Percentiles rank a stretch among this genome's conserved stretches.
These are phyloP conservation scores for Palaemon carinicauda DNA, from an alignment of 1,140 invertebrate genomes.

Conservation along the genomic window DNA sequence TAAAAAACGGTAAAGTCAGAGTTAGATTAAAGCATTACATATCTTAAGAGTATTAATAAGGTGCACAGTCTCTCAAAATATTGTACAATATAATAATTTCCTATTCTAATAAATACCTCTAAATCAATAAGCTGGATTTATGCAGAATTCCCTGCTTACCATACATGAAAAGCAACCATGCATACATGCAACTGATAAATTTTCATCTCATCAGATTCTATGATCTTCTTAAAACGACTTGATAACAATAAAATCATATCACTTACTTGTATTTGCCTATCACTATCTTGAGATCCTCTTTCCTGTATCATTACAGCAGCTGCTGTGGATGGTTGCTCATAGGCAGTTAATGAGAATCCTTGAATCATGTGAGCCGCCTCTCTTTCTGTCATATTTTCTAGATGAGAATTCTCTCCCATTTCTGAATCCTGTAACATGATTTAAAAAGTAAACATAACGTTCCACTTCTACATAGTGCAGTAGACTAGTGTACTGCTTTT, in stretches of 20 bases:
- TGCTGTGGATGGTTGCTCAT: not conserved
- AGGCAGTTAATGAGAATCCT: not conserved
- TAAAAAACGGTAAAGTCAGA: too few species aligned
- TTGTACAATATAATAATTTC: too few species aligned
- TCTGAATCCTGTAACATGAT: conserved; percentile 15
- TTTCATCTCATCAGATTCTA: too few species aligned
- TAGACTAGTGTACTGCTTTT: too few species aligned
- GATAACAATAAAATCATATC: not conserved
- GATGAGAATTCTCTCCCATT: conserved; percentile 12
- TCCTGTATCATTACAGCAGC: conserved; percentile 37
- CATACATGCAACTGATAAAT: too few species aligned
- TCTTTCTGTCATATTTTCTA: conserved; percentile 38
- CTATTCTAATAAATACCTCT: too few species aligned
- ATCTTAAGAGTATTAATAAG: too few species aligned
- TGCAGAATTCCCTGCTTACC: not conserved
- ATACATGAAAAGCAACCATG: not conserved
- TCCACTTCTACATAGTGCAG: not conserved
- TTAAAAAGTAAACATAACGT: not conserved
- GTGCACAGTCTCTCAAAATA: not conserved
- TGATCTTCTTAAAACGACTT: not conserved
- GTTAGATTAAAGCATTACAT: not conserved
- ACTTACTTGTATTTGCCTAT: conserved; percentile 42
- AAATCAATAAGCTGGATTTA: too few species aligned
- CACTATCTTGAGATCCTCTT: not conserved
- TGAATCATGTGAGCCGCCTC: conserved; percentile 37